Evolutionary conservation across 2,113 vertebrate genomes (phyloP).

Genomic region (Callopanchax toddi): DNA sequence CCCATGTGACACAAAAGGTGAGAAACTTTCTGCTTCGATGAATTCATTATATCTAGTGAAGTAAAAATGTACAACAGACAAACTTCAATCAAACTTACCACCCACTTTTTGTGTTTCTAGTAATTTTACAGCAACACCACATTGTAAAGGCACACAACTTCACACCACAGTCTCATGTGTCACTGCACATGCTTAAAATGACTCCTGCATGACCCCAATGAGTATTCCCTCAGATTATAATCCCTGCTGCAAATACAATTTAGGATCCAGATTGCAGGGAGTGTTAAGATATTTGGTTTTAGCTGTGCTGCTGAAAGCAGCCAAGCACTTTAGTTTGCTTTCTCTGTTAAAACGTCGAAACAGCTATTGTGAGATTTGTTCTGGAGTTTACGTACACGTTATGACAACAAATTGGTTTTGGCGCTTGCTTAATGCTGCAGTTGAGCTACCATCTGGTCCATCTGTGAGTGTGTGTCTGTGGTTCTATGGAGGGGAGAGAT

Average conservation of each 20-base stretch:
- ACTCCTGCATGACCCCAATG: constrained; percentile 26
- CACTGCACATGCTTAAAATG: constrained; percentile 9
- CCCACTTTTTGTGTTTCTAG: too few species aligned
- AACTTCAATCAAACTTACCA: too few species aligned
- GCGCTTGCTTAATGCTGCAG: constrained; percentile 53
- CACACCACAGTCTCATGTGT: constrained; percentile 15
- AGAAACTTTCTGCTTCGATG: constrained; percentile 9
- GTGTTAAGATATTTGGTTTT: constrained; percentile 22
- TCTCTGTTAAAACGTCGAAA: constrained; percentile 8
- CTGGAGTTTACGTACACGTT: constrained; percentile 38
- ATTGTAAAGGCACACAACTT: neutral
- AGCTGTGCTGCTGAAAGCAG: constrained; percentile 16
- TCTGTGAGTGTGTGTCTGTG: constrained; percentile 51
- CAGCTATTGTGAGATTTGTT: constrained; percentile 44
- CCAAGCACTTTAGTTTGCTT: neutral
- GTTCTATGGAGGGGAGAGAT: constrained; percentile 13
- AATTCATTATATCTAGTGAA: too few species aligned
- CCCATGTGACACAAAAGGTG: constrained; percentile 77
- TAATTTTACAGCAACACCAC: too few species aligned
- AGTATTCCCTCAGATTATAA: constrained; percentile 49
- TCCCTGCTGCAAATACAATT: constrained; percentile 34
- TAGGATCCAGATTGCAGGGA: constrained; percentile 48
- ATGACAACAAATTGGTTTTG: constrained; percentile 53
- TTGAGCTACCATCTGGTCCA: constrained; percentile 71
- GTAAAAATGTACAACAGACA: too few species aligned